Percentiles rank a stretch among this genome's conserved stretches.
Conservation (phyloP, 2,113 vertebrate genomes). For the Rattus rattus region DNA sequence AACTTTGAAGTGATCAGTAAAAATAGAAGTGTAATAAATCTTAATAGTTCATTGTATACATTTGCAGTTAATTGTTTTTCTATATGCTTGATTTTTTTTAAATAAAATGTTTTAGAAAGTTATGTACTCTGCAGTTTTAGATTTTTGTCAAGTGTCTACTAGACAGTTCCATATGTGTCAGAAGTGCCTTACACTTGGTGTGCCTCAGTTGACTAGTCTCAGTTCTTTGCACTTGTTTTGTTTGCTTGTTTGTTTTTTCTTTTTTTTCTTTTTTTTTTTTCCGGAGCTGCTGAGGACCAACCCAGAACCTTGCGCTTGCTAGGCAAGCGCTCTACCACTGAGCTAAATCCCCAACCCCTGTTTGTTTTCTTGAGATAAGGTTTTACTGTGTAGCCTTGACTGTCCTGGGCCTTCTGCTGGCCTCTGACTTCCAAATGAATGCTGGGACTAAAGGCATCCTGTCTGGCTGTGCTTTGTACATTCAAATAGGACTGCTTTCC, state of each 20-base stretch:
- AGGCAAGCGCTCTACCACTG: too few species aligned
- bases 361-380: neutral
- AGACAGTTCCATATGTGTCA: neutral
- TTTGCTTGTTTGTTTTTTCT: neutral
- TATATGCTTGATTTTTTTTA: constrained; percentile 8
- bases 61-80: neutral
- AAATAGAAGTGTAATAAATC: neutral
- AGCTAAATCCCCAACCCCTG: too few species aligned
- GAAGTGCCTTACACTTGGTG: neutral
- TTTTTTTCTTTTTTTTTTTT: too few species aligned
- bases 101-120: neutral
- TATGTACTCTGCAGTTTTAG: constrained; percentile 24
- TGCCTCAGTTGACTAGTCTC: neutral
- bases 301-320: too few species aligned
- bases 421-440: neutral
- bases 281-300: too few species aligned
- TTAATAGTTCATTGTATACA: neutral
- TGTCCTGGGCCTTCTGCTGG: neutral
- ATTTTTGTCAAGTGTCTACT: constrained; percentile 36
- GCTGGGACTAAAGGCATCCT: neutral
- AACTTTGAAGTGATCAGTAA: constrained; percentile 41
- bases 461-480: neutral
- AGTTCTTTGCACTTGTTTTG: neutral
- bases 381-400: neutral
- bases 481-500: constrained; percentile 26